Conservation (phyloP, 2,888 invertebrate species). For the Ennomos quercinarius region DNA sequence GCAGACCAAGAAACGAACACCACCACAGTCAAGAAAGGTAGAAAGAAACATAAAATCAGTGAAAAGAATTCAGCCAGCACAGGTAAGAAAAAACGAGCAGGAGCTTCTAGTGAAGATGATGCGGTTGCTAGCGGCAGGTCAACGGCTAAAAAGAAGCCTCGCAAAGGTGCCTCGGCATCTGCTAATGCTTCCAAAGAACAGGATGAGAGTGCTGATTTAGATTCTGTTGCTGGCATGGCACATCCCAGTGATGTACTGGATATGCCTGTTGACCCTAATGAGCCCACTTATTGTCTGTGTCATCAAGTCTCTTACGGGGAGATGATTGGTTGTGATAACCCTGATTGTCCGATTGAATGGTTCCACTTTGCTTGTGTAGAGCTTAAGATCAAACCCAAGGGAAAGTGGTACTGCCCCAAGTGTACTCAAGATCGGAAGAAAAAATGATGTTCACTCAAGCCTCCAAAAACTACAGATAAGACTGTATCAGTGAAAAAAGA, state of each 20-base stretch:
- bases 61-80: constrained; percentile 70
- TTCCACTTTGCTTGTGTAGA: constrained; percentile 98
- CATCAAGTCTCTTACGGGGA: constrained; percentile 98
- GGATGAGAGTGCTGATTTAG: constrained; percentile 79
- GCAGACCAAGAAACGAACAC: constrained; percentile 76
- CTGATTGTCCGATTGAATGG: constrained; percentile 96
- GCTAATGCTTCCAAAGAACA: constrained; percentile 72
- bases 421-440: constrained; percentile 93
- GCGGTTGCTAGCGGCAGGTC: constrained; percentile 69
- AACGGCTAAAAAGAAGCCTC: constrained; percentile 75
- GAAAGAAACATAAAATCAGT: constrained; percentile 75
- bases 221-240: constrained; percentile 85
- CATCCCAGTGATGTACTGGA: constrained; percentile 96
- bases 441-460: constrained; percentile 86
- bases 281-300: constrained; percentile 99
- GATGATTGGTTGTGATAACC: constrained; percentile 99
- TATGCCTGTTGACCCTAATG: constrained; percentile 98
- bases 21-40: constrained; percentile 76
- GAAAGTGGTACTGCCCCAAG: constrained; percentile 98
- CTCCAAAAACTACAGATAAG: constrained; percentile 69
- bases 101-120: constrained; percentile 83
- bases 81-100: constrained; percentile 83
- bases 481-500: constrained; percentile 73
- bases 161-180: constrained; percentile 69
- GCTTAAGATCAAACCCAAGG: constrained; percentile 96